Base-by-base conservation (phyloP, 2,113 vertebrate species). In the Vulpes ferrilata region DNA sequence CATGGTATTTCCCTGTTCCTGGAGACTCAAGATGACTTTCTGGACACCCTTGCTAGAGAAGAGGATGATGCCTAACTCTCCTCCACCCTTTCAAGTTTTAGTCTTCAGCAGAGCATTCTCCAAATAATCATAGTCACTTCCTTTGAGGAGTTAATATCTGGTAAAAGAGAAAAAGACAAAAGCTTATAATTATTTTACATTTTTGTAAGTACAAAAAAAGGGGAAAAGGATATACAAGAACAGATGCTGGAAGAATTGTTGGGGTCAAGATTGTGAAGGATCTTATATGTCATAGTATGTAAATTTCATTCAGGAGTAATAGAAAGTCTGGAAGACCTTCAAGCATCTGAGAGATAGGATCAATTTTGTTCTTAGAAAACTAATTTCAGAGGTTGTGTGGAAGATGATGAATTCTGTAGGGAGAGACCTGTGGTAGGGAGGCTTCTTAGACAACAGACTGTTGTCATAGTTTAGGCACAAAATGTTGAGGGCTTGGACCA, bases 101-200 rank as follows among this genome's bases (percentile, higher is more conserved):
- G 12, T 67, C 13, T 51, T 74, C 48, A 79, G 27, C 10, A 89
- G 60, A 78, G 32, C 22, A 48, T 57, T 84, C 23, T 80, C 7
- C 43, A 92, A 43, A 48, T 48, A 17, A 27, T 71, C 22, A 38
- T 23, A 30, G 20, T 60, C 48, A 25, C 8, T 80, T 94, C 13
- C 25, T 95, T 95, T 92, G 71, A 85, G 55, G 85, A 48, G 13
- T 79, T 64, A 88, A 20, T 95, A 51, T 38, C 43, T 80, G n/a
- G 55, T 48, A 32, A 74, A 88, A 96, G 78, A 88, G 65, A 62
- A 82, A 84, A 79, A 78, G 15, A 64, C 59, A 27, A 38, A 89
- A 38, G 2, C 20, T 11, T 11, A 65, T 32, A 30, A 85, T 85
- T 74, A 71, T 89, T 95, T 93, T 57, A 73, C 7, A 27, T 15